A percentile compares a stretch with the other conserved stretches of the same genome.
Conservation (phyloP, 2,888 invertebrate genomes). For the Phaedon cochleariae region DNA sequence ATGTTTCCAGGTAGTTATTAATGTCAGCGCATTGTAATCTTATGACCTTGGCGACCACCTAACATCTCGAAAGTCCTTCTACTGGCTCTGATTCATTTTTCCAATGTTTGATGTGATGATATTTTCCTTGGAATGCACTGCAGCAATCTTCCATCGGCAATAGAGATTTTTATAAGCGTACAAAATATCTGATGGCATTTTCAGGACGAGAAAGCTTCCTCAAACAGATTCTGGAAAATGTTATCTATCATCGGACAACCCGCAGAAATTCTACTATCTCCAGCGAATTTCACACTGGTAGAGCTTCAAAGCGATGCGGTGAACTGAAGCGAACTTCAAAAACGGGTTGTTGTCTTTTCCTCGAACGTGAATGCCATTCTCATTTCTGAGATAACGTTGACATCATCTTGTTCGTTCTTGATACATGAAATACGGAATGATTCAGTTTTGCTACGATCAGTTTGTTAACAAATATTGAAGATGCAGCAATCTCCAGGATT, state of each 20-base stretch:
- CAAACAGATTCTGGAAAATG: background rate
- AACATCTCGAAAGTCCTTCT: no score
- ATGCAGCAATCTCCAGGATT: no score
- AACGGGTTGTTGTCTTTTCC: background rate
- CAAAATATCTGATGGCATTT: background rate
- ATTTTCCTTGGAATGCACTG: background rate
- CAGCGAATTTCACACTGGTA: constrained; percentile 19
- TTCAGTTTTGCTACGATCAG: background rate
- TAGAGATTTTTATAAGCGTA: background rate
- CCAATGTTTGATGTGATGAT: background rate
- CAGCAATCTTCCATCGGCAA: background rate
- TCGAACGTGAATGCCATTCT: background rate
- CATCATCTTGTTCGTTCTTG: background rate
- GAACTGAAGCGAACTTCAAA: constrained; percentile 13
- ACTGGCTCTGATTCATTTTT: no score
- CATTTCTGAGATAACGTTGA: background rate
- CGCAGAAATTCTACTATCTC: background rate
- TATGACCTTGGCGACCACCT: no score
- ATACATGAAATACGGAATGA: background rate
- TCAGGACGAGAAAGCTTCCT: background rate
- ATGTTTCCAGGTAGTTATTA: no score
- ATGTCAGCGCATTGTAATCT: no score
- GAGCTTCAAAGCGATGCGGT: background rate
- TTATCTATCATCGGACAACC: background rate
- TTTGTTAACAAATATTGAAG: background rate